Percentiles rank a stretch among this genome's conserved stretches.
These are phyloP conservation scores for Acanthurus leucopareius DNA, from an alignment of 2,797 vertebrate species.

Conservation along the genomic window DNA sequence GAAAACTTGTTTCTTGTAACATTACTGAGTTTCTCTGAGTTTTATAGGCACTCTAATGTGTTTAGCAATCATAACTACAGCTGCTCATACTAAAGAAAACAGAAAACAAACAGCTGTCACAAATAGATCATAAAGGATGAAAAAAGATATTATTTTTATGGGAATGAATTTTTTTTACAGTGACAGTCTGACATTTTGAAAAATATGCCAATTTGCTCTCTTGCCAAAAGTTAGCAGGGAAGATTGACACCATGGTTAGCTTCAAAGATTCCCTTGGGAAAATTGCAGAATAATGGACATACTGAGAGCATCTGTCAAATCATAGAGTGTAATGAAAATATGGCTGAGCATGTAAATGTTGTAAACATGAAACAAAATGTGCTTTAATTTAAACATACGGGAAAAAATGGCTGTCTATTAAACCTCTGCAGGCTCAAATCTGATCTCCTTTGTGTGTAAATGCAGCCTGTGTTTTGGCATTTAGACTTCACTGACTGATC, in stretches of 20 bases:
- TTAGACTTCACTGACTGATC: slow-evolving; percentile 28
- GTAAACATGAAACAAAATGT: background rate
- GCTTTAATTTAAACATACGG: background rate
- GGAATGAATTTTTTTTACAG: background rate
- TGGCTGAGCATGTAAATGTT: background rate
- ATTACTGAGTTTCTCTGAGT: background rate
- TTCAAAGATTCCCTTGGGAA: background rate
- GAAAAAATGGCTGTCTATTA: background rate
- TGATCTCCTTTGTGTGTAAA: slow-evolving; percentile 43
- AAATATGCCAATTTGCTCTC: background rate
- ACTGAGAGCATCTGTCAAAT: background rate
- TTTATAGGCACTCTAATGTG: background rate
- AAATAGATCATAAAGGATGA: background rate
- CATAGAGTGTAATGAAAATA: background rate
- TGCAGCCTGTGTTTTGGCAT: slow-evolving; percentile 64
- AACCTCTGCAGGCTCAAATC: background rate
- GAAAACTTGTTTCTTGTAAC: background rate
- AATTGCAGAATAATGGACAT: background rate
- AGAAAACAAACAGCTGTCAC: background rate
- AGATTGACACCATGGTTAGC: background rate
- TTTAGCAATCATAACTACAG: background rate
- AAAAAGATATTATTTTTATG: background rate
- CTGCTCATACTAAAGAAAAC: background rate
- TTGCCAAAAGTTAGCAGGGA: background rate
- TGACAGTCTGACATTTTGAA: background rate